Conservation (phyloP, 2,113 vertebrate species). For the Physeter macrocephalus region DNA sequence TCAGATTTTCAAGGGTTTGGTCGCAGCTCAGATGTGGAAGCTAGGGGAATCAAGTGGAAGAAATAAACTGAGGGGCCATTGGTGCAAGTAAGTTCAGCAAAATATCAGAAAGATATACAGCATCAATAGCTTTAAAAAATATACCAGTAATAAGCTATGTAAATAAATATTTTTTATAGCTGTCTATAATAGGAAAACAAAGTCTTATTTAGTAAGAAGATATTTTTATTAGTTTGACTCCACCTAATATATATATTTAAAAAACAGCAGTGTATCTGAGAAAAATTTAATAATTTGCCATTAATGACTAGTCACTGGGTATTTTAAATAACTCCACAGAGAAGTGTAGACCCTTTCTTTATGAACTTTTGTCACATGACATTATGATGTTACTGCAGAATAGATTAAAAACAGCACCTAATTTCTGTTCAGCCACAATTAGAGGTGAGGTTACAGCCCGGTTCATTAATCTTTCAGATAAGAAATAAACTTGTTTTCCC, state of each 20-base stretch:
- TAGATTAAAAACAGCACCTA: slow-evolving; percentile 66
- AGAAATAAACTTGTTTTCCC: slow-evolving; percentile 57
- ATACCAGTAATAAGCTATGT: neutral
- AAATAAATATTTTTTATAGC: neutral
- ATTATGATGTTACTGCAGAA: slow-evolving; percentile 30
- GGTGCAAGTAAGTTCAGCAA: neutral
- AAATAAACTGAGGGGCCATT: neutral
- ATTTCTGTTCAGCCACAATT: slow-evolving; percentile 61
- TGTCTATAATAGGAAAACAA: neutral
- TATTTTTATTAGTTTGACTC: neutral
- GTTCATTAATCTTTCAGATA: slow-evolving; percentile 63
- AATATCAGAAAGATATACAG: neutral
- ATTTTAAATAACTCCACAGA: slow-evolving; percentile 51
- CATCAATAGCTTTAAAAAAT: neutral
- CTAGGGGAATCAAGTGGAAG: neutral
- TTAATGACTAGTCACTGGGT: neutral
- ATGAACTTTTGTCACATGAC: slow-evolving; percentile 56
- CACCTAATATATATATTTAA: neutral
- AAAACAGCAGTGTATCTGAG: neutral
- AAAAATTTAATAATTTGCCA: neutral
- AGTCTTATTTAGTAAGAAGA: neutral
- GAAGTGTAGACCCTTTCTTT: slow-evolving; percentile 4
- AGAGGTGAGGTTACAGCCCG: slow-evolving; percentile 48
- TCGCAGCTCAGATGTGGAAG: neutral
- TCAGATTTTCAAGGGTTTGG: neutral